Percentiles rank a stretch among this genome's conserved stretches.
Conservation (phyloP, 2,113 vertebrate genomes). For the Hydrolagus affinis region DNA sequence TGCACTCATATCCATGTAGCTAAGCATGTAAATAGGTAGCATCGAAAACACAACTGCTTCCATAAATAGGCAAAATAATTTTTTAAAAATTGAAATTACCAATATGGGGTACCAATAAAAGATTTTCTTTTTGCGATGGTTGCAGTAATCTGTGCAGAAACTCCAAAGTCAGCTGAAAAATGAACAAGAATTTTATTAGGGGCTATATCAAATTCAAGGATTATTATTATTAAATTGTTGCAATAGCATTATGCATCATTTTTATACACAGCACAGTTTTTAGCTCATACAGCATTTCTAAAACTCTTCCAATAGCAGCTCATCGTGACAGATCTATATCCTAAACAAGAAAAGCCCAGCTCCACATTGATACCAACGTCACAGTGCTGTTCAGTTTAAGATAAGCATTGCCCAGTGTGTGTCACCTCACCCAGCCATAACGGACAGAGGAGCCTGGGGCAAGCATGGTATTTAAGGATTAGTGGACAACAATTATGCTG, state of each 20-base stretch:
- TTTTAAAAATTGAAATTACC: slow-evolving; percentile 59
- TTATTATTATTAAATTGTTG: not conserved
- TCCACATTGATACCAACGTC: not conserved
- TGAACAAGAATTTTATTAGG: not conserved
- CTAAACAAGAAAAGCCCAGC: not conserved
- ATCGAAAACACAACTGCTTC: not conserved
- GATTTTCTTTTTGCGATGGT: slow-evolving; percentile 97
- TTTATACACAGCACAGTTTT: not conserved
- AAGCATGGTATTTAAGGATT: not conserved
- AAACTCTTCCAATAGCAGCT: not conserved
- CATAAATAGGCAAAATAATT: not conserved
- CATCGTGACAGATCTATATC: not conserved
- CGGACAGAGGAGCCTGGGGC: not conserved
- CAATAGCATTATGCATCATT: not conserved
- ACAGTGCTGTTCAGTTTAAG: not conserved
- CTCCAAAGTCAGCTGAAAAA: slow-evolving; percentile 84
- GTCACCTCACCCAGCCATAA: not conserved
- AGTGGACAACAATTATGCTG: not conserved
- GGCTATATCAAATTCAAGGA: too few relatives aligned
- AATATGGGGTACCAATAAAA: slow-evolving; percentile 97
- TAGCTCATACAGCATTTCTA: not conserved
- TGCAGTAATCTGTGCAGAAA: slow-evolving; percentile 95
- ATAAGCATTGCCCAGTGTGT: not conserved
- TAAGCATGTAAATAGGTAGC: not conserved
- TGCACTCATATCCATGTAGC: too few relatives aligned